Conservation (phyloP, 2,797 vertebrate genomes). For the Oreochromis grahami region DNA sequence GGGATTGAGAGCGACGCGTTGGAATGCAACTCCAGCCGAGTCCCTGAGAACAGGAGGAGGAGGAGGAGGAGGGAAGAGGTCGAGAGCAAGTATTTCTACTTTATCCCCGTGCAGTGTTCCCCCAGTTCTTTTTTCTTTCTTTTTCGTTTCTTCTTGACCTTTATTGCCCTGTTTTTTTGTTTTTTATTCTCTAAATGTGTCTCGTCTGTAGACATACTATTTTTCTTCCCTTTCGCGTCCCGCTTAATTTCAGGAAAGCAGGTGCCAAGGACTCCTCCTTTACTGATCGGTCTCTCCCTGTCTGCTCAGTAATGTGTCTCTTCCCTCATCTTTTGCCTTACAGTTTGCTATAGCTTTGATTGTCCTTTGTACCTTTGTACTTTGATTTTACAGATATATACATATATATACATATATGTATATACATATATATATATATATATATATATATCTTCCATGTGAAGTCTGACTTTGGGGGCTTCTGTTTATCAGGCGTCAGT, state of each 20-base stretch:
- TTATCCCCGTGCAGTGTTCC: constrained; percentile 47
- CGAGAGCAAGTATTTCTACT: constrained; percentile 61
- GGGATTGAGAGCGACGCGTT: constrained; percentile 66
- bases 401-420: background rate
- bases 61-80: constrained; percentile 12
- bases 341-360: background rate
- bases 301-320: constrained; percentile 3
- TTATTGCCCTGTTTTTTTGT: background rate
- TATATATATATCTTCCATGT: background rate
- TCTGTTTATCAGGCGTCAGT: constrained; percentile 22
- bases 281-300: background rate
- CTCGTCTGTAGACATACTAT: constrained; percentile 14
- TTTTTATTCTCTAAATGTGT: background rate
- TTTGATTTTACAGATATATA: background rate
- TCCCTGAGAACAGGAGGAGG: constrained; percentile 53
- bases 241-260: constrained; percentile 1
- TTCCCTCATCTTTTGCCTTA: background rate
- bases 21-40: constrained; percentile 73
- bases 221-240: background rate
- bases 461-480: constrained; percentile 8
- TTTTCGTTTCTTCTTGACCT: background rate
- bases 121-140: background rate
- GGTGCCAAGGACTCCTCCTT: background rate
- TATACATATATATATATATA: background rate
- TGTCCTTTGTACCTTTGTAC: background rate